phyloP scores from a whole-genome alignment of 1,140 invertebrate genomes.

The Pentalonia nigronervosa region DNA sequence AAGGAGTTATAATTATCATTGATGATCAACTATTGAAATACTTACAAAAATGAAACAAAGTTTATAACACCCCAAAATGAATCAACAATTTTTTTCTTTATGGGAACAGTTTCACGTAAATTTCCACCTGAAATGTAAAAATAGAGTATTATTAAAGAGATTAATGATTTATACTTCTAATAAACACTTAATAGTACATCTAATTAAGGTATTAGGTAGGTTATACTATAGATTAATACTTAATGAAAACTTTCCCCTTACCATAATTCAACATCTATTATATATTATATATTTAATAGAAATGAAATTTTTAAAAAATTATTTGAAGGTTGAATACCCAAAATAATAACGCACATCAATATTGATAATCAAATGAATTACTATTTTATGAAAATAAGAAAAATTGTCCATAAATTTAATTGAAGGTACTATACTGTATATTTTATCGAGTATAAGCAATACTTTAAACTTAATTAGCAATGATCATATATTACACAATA shows the following conservation, averaged over 20 bases:
- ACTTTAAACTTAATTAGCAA: not conserved
- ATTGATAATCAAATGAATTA: no score
- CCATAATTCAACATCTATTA: not conserved
- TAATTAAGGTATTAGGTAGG: no score
- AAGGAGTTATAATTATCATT: not conserved
- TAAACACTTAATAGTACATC: not conserved
- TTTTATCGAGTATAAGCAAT: not conserved
- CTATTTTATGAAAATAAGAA: not conserved
- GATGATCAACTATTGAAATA: not conserved
- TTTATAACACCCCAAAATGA: slow-evolving; percentile 50
- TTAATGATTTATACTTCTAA: no score
- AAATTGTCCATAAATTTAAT: not conserved
- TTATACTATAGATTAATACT: no score
- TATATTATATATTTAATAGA: not conserved
- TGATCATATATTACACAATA: not conserved
- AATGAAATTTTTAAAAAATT: not conserved
- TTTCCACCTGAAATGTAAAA: slow-evolving; percentile 34
- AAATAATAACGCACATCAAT: not conserved
- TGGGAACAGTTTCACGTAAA: slow-evolving; percentile 28
- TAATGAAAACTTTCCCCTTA: not conserved
- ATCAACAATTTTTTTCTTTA: slow-evolving; percentile 42
- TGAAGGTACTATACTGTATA: not conserved
- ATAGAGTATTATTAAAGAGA: not conserved
- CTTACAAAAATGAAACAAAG: slow-evolving; percentile 50
- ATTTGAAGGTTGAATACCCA: not conserved